Conservation (phyloP, 2,113 vertebrate species). For the Tenebrosternarchus preto region DNA sequence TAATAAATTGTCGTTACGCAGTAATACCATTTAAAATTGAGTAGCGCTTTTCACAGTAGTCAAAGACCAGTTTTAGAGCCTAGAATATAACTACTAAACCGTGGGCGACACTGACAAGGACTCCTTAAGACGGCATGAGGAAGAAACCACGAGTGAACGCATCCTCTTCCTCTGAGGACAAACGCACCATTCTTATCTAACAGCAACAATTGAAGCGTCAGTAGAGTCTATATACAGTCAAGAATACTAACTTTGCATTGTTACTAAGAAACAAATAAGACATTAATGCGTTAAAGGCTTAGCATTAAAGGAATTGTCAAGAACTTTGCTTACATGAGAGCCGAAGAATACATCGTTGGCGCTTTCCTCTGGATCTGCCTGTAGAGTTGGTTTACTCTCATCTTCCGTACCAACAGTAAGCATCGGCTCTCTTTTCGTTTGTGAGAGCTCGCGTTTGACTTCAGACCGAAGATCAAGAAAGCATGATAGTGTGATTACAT, state of each 20-base stretch:
- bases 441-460: conserved; percentile 79
- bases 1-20: no score
- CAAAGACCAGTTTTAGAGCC: no score
- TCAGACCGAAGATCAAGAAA: conserved; percentile 87
- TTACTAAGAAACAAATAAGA: not conserved
- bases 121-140: no score
- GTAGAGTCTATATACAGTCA: not conserved
- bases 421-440: conserved; percentile 69
- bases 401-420: conserved; percentile 51
- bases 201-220: not conserved
- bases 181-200: not conserved
- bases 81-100: no score
- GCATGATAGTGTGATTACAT: conserved; percentile 86
- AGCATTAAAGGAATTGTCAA: not conserved
- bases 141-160: not conserved
- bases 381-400: not conserved
- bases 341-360: not conserved
- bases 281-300: not conserved
- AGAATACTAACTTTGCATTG: not conserved
- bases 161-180: not conserved
- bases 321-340: not conserved
- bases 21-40: no score
- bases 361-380: not conserved
- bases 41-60: no score
- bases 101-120: no score